Percentiles rank a stretch among this genome's conserved stretches.
These are phyloP conservation scores for Colinus virginianus DNA, from an alignment of 2,113 vertebrate genomes.

Conservation along the genomic window DNA sequence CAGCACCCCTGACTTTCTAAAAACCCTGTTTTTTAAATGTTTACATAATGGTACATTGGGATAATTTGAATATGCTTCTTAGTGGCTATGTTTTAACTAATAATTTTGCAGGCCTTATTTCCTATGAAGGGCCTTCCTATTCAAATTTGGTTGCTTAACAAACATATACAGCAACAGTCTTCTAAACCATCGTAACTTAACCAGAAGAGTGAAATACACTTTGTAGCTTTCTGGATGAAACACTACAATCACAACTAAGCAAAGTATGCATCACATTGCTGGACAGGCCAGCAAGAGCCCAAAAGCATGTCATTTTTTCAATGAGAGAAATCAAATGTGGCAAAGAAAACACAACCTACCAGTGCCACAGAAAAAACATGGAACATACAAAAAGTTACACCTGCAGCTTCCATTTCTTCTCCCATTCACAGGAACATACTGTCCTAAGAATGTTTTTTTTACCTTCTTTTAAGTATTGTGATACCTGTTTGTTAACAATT, in stretches of 20 bases:
- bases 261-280: neutral
- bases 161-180: neutral
- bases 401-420: fast-evolving
- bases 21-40: neutral
- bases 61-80: neutral
- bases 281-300: neutral
- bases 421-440: neutral
- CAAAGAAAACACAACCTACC: neutral
- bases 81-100: neutral
- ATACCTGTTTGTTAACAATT: neutral
- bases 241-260: neutral
- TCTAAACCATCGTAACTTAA: neutral
- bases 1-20: neutral
- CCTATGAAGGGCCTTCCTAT: neutral
- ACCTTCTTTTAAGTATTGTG: neutral
- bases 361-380: neutral
- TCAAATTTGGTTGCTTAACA: neutral
- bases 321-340: neutral
- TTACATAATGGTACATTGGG: neutral
- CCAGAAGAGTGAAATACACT: fast-evolving
- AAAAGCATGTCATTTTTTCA: neutral
- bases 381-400: neutral
- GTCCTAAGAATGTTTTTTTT: neutral
- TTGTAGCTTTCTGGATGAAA: neutral
- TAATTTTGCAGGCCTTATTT: neutral